A percentile compares a stretch with the other conserved stretches of the same genome.
Evolutionary conservation across 2,797 vertebrate species (phyloP).

Genomic region (Cuculus canorus): DNA sequence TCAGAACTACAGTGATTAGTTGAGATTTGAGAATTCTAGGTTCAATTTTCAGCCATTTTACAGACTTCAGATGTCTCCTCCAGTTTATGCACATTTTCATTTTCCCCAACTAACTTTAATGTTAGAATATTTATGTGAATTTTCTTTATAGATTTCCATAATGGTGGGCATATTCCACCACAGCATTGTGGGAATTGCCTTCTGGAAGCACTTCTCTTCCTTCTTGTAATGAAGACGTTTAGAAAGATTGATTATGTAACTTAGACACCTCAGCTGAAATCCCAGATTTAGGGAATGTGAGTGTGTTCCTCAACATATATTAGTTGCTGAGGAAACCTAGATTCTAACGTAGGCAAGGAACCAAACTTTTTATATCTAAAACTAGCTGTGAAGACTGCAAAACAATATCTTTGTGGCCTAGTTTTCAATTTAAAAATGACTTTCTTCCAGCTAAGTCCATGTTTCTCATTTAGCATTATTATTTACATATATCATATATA

Average conservation of each 20-base stretch:
- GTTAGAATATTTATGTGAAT: not conserved
- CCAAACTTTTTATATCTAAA: not conserved
- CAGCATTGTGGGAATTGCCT: not conserved
- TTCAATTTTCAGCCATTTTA: not conserved
- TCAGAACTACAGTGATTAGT: not conserved
- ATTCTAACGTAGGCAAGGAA: not conserved
- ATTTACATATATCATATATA: not conserved
- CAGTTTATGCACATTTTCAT: not conserved
- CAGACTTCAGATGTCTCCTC: not conserved
- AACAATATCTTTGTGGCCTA: not conserved
- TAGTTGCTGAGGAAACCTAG: not conserved
- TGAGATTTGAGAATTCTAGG: not conserved
- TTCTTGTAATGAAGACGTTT: not conserved
- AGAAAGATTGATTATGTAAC: not conserved
- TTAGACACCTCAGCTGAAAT: not conserved
- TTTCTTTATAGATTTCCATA: not conserved
- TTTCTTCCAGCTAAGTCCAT: not conserved
- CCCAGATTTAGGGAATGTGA: not conserved
- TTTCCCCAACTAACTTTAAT: not conserved
- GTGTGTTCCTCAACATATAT: not conserved
- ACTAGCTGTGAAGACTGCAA: not conserved
- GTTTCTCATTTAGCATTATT: not conserved
- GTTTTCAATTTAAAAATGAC: not conserved
- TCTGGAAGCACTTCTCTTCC: not conserved
- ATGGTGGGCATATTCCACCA: not conserved